These are phyloP conservation scores for Cirrhinus molitorella DNA, from an alignment of 2,797 vertebrate genomes.

Conservation along the genomic window DNA sequence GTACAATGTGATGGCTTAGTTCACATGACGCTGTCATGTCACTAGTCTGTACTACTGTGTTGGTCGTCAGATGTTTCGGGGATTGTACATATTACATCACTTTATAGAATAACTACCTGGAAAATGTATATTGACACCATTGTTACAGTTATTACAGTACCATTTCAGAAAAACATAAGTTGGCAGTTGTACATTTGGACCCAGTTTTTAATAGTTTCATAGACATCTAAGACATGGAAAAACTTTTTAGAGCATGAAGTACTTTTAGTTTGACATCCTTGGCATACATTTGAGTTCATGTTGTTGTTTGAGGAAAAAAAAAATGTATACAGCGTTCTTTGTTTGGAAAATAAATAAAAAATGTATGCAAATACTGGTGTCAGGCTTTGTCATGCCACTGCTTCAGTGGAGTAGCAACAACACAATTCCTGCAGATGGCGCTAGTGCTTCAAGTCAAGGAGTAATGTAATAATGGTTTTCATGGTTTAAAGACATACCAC, in stretches of 20 bases:
- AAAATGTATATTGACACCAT: constrained; percentile 27
- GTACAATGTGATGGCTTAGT: constrained; percentile 37
- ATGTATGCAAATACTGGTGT: constrained; percentile 54
- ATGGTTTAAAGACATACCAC: not conserved
- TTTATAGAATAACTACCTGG: constrained; percentile 51
- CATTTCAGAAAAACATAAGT: constrained; percentile 27
- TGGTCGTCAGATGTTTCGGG: constrained; percentile 32
- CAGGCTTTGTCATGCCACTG: not conserved
- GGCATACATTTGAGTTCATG: constrained; percentile 61
- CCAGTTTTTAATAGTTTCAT: constrained; percentile 58
- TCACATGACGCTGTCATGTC: constrained; percentile 37
- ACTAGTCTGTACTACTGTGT: constrained; percentile 31
- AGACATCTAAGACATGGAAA: constrained; percentile 48
- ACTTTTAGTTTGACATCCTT: constrained; percentile 64
- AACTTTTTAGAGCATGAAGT: constrained; percentile 65
- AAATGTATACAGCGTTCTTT: constrained; percentile 68
- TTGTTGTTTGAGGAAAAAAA: constrained; percentile 58
- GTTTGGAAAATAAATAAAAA: constrained; percentile 72
- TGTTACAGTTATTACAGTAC: constrained; percentile 17
- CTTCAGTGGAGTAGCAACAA: not conserved
- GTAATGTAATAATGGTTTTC: not conserved
- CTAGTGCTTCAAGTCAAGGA: not conserved
- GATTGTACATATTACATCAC: constrained; percentile 56
- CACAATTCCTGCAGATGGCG: constrained; percentile 32
- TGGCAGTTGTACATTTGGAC: constrained; percentile 35